Evolutionary conservation across 2,113 vertebrate species (phyloP).

Genomic region (Tetrax tetrax): DNA sequence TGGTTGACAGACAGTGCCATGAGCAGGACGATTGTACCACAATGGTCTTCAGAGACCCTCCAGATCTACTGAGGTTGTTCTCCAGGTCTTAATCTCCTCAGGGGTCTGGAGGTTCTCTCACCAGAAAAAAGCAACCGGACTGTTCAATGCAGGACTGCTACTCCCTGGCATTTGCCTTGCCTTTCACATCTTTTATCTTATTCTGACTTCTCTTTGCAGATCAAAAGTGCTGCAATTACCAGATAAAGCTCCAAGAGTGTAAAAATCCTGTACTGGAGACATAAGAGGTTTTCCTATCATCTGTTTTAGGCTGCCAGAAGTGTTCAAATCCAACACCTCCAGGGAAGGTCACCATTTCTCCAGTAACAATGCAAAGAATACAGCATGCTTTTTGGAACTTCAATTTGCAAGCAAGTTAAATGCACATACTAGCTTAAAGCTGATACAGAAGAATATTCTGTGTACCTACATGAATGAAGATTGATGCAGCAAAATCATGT

Average conservation of each 20-base stretch:
- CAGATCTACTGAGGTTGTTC: background rate
- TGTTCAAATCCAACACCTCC: background rate
- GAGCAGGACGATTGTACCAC: accelerated
- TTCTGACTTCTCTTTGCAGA: background rate
- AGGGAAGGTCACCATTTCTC: background rate
- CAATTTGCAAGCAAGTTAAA: background rate
- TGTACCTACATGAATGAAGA: background rate
- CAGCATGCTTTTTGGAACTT: background rate
- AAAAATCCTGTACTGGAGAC: background rate
- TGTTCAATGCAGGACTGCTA: background rate
- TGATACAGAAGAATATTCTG: background rate
- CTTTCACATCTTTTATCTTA: background rate
- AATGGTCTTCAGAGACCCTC: background rate
- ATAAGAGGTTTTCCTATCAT: background rate
- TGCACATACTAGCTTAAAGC: background rate
- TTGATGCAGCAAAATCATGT: background rate
- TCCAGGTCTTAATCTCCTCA: background rate
- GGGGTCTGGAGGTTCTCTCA: background rate
- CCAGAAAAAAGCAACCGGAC: background rate
- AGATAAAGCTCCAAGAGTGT: background rate
- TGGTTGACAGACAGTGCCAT: accelerated
- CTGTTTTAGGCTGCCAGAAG: background rate
- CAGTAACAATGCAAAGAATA: background rate
- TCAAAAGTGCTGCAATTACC: background rate
- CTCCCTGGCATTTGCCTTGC: background rate